These are phyloP conservation scores for Leptodactylus fallax DNA, from an alignment of 2,797 vertebrate species.

Conservation along the genomic window DNA sequence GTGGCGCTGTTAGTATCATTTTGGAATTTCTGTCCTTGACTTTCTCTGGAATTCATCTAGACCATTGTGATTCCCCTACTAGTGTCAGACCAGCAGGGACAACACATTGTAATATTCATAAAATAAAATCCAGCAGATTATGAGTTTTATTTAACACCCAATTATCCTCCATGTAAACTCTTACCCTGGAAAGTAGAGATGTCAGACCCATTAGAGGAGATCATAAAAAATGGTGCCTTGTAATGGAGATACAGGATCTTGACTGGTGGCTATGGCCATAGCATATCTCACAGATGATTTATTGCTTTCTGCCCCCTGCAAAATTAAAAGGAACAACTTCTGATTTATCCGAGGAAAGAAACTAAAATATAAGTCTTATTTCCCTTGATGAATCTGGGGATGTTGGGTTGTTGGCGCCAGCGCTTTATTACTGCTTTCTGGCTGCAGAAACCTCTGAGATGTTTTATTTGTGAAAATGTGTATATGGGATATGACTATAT, in stretches of 20 bases:
- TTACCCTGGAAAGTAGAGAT: neutral
- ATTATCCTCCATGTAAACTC: neutral
- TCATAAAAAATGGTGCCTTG: neutral
- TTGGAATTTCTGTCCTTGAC: neutral
- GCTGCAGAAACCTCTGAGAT: neutral
- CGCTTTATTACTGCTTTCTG: constrained; percentile 36
- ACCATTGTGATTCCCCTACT: neutral
- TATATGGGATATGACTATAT: neutral
- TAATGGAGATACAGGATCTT: constrained; percentile 29
- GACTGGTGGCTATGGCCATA: constrained; percentile 5
- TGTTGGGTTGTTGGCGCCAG: neutral
- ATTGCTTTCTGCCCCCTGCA: constrained; percentile 31
- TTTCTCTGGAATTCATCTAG: neutral
- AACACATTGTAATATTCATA: neutral
- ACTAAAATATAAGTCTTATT: constrained; percentile 53
- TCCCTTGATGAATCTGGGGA: constrained; percentile 49
- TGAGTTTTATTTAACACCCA: neutral
- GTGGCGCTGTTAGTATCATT: constrained; percentile 19
- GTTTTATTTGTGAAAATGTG: neutral
- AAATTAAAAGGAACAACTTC: constrained; percentile 49
- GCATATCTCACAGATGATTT: constrained; percentile 48
- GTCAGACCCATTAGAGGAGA: neutral
- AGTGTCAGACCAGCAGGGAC: neutral
- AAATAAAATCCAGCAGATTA: neutral
- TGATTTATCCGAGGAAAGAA: constrained; percentile 53